Conservation (phyloP, 2,797 vertebrate genomes). For the Columba guinea region DNA sequence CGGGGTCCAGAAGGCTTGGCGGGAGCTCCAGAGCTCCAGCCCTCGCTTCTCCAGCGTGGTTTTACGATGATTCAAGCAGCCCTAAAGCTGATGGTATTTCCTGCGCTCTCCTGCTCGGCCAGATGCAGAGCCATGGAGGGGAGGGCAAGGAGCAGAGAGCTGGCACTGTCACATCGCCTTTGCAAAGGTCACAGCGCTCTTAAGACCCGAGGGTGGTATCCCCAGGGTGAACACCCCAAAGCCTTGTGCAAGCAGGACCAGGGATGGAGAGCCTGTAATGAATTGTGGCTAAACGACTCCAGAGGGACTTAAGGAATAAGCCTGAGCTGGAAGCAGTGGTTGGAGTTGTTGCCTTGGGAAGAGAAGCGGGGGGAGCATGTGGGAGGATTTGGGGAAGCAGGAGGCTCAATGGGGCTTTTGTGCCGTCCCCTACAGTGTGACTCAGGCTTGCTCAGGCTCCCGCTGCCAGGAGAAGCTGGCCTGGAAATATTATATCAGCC, state of each 20-base stretch:
- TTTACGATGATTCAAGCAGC: constrained; percentile 53
- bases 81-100: constrained; percentile 66
- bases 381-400: constrained; percentile 7
- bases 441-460: constrained; percentile 19
- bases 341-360: constrained; percentile 11
- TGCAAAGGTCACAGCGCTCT: not conserved
- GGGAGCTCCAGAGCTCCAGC: not conserved
- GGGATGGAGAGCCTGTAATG: constrained; percentile 6
- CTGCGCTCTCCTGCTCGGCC: constrained; percentile 37
- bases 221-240: not conserved
- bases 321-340: not conserved
- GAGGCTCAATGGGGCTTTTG: constrained; percentile 71
- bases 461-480: constrained; percentile 41
- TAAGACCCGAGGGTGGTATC: not conserved
- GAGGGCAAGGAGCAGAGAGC: not conserved
- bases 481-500: constrained; percentile 68
- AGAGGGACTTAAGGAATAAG: not conserved
- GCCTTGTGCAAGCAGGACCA: not conserved
- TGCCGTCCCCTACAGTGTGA: constrained; percentile 41
- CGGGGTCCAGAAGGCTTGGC: not conserved
- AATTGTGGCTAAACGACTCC: not conserved
- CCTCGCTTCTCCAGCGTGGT: not conserved
- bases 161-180: not conserved
- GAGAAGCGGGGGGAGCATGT: not conserved
- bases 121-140: not conserved